Evolutionary conservation across 2,797 vertebrate species (phyloP).

Genomic region (Acipenser transmontanus): DNA sequence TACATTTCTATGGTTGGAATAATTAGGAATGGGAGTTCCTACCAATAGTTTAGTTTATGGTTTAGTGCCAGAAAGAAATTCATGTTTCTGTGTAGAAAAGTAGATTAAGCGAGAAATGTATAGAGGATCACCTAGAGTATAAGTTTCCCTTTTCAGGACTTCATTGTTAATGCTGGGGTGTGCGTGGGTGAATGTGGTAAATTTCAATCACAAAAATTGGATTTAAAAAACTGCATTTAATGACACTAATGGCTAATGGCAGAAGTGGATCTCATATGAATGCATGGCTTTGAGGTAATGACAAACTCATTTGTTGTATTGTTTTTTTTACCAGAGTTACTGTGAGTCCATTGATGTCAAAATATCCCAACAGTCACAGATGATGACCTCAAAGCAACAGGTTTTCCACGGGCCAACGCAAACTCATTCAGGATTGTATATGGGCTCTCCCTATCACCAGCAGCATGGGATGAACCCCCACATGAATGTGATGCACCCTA

Average conservation of each 20-base stretch:
- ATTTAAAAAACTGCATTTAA: conserved; percentile 49
- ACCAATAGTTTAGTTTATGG: no score
- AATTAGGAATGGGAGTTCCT: no score
- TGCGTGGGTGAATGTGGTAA: no score
- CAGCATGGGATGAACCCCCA: conserved; percentile 72
- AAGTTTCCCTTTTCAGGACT: no score
- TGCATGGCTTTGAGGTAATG: background rate
- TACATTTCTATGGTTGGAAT: conserved; percentile 3
- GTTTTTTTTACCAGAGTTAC: conserved; percentile 74
- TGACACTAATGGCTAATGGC: conserved; percentile 19
- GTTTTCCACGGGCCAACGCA: conserved; percentile 73
- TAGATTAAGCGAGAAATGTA: no score
- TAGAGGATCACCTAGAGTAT: no score
- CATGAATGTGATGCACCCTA: conserved; percentile 72
- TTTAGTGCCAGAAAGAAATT: no score
- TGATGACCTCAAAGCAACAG: conserved; percentile 80
- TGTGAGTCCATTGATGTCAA: conserved; percentile 84
- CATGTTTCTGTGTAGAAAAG: no score
- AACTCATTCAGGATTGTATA: conserved; percentile 83
- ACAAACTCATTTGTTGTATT: conserved; percentile 14
- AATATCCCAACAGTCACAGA: conserved; percentile 75
- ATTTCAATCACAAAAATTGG: conserved; percentile 54
- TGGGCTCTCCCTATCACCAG: conserved; percentile 78
- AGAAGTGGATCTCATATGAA: conserved; percentile 9
- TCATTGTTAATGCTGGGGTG: no score